Base-by-base conservation (phyloP, 53 echinoderm and acorn worm species). In the Apostichopus leukothele region DNA sequence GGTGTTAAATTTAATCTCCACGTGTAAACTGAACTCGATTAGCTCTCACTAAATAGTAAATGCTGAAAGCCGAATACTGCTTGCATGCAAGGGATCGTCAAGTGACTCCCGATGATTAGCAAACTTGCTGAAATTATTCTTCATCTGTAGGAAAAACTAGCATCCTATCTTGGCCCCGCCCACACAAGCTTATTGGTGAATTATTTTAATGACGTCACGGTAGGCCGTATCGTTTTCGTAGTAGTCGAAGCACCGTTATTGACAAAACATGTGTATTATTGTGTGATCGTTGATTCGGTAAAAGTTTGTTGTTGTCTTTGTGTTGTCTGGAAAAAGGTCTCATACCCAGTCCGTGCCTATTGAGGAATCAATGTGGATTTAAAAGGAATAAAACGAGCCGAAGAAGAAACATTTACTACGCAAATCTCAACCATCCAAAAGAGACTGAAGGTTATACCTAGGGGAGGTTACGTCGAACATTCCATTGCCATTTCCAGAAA, bases 391-490 rank as follows among this genome's bases (percentile, higher is more conserved):
- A 63, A 63, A 63, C 12, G 12, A 63, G 12, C 63, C 11, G 63
- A 39, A 39, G 39, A 39, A 39, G 39, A 39, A 39, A 39, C 39
- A 39, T 78, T 78, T 78, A 52, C 76, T 50, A 51, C 9, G n/a
- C 51, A 50, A 78, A 78, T 50, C n/a, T 53, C 78, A 78, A 51
- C 51, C 78, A 78, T 78, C 78, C 63, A 11, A 16, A 63, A 16
- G 63, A 63, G 63, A 63, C 12, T 8, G 63, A 16, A 7, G 63
- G 16, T 63, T 63, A 78, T 78, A 78, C 13, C 14, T 51, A 78
- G 78, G 51, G 78, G 78, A 78, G 78, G 51, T 78, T 52, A 78
- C 78, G 51, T 27, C 9, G 9, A 52, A 27, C 78, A 78, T 78
- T 50, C 27, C 27, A 50, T 78, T 52, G 51, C 78, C 51, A 78